Evolutionary conservation across 2,888 invertebrate species (phyloP).

Genomic region (Lapara coniferarum): DNA sequence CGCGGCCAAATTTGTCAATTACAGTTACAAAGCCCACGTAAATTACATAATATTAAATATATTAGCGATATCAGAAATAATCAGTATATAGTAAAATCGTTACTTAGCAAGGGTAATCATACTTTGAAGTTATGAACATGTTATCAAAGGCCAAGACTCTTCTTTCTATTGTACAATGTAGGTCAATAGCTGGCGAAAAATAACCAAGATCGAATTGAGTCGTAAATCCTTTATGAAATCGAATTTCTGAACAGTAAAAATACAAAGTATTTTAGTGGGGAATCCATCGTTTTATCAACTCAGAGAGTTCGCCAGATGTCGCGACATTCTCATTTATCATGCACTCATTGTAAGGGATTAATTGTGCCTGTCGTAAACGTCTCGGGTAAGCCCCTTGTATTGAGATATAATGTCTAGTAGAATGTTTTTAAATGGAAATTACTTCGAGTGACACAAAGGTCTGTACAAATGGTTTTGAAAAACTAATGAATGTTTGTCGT

Average conservation of each 20-base stretch:
- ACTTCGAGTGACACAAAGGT: background rate
- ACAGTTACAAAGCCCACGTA: too few species aligned
- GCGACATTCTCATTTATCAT: constrained; percentile 25
- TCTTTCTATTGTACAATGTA: background rate
- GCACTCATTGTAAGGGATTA: constrained; percentile 26
- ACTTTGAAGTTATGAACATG: background rate
- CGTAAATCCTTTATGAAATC: constrained; percentile 24
- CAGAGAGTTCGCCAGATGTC: constrained; percentile 19
- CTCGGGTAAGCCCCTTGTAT: constrained; percentile 14
- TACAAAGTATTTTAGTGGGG: constrained; percentile 17
- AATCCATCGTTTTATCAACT: constrained; percentile 9
- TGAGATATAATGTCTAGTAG: constrained; percentile 16
- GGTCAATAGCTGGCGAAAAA: constrained; percentile 19
- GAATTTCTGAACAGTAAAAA: constrained; percentile 17
- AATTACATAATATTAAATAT: too few species aligned
- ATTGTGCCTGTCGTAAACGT: constrained; percentile 25
- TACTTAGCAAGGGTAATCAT: too few species aligned
- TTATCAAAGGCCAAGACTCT: background rate
- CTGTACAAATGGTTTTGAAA: background rate
- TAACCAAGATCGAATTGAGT: background rate
- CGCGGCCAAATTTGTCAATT: too few species aligned
- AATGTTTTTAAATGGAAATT: constrained; percentile 17
- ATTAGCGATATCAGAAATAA: too few species aligned
- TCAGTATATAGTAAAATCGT: too few species aligned
- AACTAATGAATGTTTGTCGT: background rate